Conservation (phyloP, 2,888 invertebrate species). For the Agriopis marginaria region DNA sequence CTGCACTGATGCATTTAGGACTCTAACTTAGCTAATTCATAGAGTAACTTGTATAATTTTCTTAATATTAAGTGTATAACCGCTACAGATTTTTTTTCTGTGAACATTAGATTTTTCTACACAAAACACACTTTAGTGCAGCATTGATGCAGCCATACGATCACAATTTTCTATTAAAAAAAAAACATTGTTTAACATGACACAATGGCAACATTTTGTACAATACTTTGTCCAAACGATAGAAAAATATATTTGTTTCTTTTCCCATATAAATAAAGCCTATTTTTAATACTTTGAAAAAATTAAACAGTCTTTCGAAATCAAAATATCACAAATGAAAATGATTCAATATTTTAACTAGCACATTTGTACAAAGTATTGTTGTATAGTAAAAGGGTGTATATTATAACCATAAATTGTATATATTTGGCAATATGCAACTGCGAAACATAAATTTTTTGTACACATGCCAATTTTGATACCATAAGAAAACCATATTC, state of each 20-base stretch:
- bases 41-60: conserved; percentile 42
- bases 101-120: conserved; percentile 47
- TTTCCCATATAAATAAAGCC: conserved; percentile 49
- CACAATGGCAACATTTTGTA: conserved; percentile 45
- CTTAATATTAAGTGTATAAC: conserved; percentile 43
- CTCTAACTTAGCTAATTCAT: conserved; percentile 30
- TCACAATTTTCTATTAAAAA: conserved; percentile 52
- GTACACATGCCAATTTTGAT: conserved; percentile 2
- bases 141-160: conserved; percentile 55
- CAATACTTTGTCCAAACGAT: conserved; percentile 69
- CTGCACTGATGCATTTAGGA: conserved; percentile 42
- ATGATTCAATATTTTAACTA: conserved; percentile 46
- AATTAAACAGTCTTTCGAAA: conserved; percentile 58
- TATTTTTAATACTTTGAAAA: conserved; percentile 61
- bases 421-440: conserved; percentile 29
- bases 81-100: conserved; percentile 38
- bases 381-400: conserved; percentile 43
- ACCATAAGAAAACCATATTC: background rate
- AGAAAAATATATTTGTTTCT: conserved; percentile 38
- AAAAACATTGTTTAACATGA: conserved; percentile 41
- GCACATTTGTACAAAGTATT: conserved; percentile 62
- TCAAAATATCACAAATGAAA: conserved; percentile 56
- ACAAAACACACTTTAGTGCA: conserved; percentile 49
- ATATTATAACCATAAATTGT: conserved; percentile 25
- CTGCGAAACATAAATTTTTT: conserved; percentile 19